Evolutionary conservation across 2,888 invertebrate genomes (phyloP).

Genomic region (Agrilus biguttatus): DNA sequence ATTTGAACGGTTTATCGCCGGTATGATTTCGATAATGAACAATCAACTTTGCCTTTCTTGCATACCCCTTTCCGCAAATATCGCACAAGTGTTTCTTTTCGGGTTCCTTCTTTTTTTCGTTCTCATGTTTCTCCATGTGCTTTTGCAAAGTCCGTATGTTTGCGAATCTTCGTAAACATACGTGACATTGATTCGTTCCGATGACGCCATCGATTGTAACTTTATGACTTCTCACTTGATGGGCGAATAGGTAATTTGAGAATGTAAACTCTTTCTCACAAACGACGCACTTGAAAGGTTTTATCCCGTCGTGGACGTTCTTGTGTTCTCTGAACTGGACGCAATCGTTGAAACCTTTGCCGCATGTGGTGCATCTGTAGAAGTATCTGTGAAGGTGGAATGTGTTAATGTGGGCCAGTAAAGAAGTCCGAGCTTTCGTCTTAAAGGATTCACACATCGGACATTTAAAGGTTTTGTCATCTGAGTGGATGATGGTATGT

Average conservation of each 20-base stretch:
- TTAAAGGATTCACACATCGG: slow-evolving; percentile 20
- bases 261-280: slow-evolving; percentile 36
- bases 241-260: slow-evolving; percentile 25
- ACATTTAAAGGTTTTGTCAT: slow-evolving; percentile 20
- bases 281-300: slow-evolving; percentile 36
- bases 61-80: slow-evolving; percentile 14
- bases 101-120: slow-evolving; percentile 12
- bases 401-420: slow-evolving; percentile 23
- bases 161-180: slow-evolving; percentile 21
- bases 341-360: slow-evolving; percentile 40
- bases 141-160: slow-evolving; percentile 27
- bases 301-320: slow-evolving; percentile 38
- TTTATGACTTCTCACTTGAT: slow-evolving; percentile 21
- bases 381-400: slow-evolving; percentile 27
- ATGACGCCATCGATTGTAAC: slow-evolving; percentile 29
- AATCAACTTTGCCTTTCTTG: slow-evolving; percentile 20
- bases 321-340: slow-evolving; percentile 39
- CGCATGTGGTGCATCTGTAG: slow-evolving; percentile 37
- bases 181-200: slow-evolving; percentile 26
- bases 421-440: slow-evolving; percentile 17
- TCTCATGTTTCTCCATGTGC: slow-evolving; percentile 23
- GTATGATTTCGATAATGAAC: slow-evolving; percentile 21
- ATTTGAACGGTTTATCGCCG: slow-evolving; percentile 18
- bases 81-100: slow-evolving; percentile 8
- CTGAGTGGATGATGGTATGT: slow-evolving; percentile 21